Base-by-base conservation (phyloP, 2,797 vertebrate species). In the Myotis findleyi region DNA sequence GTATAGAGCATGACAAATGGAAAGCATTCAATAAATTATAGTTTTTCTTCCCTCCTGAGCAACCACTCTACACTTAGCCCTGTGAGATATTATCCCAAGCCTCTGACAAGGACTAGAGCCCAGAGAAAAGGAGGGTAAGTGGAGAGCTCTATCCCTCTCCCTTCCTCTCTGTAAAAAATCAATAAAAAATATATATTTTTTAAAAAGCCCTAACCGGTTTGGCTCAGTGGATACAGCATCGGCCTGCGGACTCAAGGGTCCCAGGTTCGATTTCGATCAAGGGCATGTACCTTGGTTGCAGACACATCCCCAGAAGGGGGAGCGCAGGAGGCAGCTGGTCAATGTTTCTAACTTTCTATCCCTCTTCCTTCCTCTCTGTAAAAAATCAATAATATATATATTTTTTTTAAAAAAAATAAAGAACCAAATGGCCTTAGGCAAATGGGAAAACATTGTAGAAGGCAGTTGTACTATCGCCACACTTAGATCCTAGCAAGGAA, bases 11-110 rank as follows among this genome's bases (percentile, higher is more conserved):
- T 93, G 87, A 93, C 77, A 90, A 92, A 86, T 68, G 25, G 57
- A 86, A 93, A 75, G 51, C 64, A 88, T 49, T 72, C 81, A 71
- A 90, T 92, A 95, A 95, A 95, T 93, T 93, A 91, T 49, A 92
- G 84, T 71, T 73, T 79, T 57, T 33, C 80, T 83, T 80, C 80
- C 76, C 38, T 93, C 36, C 62, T 85, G 33, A 91, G 59, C 84
- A 91, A 82, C 23, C 64, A 66, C 72, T 84, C 83, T 77, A 23
- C 84, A 89, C 85, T 94, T 87, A 93, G 38, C 77, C 57, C 14
- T 44, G 30, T 75, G 55, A 95, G 55, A 77, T 85, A 69, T 30
- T 53, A 89, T 75, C 87, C 59, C 62, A 69, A 41, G 17, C 8
- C 30, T 83, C 84, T 86, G 83, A 91, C 49, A 87, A 51, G 41